Percentiles rank a stretch among this genome's conserved stretches.
These are phyloP conservation scores for Leucophenga varia DNA, from an alignment of 1,140 invertebrate genomes.

Conservation along the genomic window DNA sequence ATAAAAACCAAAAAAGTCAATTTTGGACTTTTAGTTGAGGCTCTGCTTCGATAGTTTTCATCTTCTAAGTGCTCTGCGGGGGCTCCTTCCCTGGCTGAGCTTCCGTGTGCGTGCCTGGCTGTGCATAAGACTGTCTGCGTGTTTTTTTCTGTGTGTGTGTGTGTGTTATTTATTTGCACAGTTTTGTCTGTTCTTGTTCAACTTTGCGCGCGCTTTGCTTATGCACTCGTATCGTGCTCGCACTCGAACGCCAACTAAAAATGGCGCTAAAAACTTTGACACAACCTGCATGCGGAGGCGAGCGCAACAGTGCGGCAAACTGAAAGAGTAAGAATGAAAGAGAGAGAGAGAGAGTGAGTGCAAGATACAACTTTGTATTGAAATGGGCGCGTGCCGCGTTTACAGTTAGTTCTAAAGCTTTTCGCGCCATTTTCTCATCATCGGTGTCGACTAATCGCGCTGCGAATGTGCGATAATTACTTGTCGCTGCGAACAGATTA, in stretches of 20 bases:
- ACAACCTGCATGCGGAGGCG: no score
- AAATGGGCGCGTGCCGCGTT: slow-evolving; percentile 29
- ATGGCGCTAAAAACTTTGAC: slow-evolving; percentile 46
- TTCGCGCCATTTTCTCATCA: slow-evolving; percentile 35
- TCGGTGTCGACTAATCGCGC: slow-evolving; percentile 9
- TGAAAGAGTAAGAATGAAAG: no score
- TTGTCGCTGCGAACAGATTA: no score
- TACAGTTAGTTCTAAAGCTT: slow-evolving; percentile 35
- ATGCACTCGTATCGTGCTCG: slow-evolving; percentile 41
- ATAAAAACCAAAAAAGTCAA: no score
- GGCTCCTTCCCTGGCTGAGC: no score
- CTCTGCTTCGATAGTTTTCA: no score
- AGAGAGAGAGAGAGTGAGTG: slow-evolving; percentile 11
- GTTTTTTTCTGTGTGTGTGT: not conserved
- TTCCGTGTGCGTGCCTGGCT: no score
- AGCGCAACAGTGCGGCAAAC: no score
- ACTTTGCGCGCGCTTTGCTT: slow-evolving; percentile 29
- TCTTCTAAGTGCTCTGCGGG: no score
- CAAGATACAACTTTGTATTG: slow-evolving; percentile 1
- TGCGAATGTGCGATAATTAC: slow-evolving; percentile 9
- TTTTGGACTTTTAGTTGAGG: no score
- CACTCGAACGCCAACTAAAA: slow-evolving; percentile 44
- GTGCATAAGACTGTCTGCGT: no score
- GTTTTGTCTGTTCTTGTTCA: slow-evolving; percentile 10
- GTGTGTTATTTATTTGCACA: slow-evolving; percentile 10